Evolutionary conservation across 2,113 vertebrate species (phyloP).

Genomic region (Pygathrix nemaeus): DNA sequence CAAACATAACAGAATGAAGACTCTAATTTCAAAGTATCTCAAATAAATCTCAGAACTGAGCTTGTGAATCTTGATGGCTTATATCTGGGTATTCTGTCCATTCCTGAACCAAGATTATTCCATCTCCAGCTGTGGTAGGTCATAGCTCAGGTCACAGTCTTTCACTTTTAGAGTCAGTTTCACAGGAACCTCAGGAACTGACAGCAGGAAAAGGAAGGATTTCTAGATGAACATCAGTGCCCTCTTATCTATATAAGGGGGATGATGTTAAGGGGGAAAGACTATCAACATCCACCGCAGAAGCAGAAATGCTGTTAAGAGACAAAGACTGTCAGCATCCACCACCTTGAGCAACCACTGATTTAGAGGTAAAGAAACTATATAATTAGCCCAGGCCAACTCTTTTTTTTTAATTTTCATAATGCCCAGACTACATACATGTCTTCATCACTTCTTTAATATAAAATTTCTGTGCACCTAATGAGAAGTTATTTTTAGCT

Average conservation of each 20-base stretch:
- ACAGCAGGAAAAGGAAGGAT: not conserved
- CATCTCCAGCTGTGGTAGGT: not conserved
- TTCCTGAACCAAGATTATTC: not conserved
- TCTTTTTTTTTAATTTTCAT: not conserved
- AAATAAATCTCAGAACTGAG: not conserved
- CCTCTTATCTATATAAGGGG: not conserved
- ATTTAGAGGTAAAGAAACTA: not conserved
- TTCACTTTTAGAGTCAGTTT: not conserved
- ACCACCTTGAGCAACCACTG: not conserved
- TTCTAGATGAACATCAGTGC: not conserved
- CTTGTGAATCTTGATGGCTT: not conserved
- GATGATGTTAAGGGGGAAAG: not conserved
- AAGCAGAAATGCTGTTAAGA: not conserved
- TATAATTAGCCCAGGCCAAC: not conserved
- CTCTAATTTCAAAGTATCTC: not conserved
- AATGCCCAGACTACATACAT: not conserved
- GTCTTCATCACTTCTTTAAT: not conserved
- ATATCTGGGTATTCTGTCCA: not conserved
- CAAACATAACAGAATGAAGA: not conserved
- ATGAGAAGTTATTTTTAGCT: not conserved
- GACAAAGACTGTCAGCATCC: not conserved
- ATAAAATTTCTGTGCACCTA: not conserved
- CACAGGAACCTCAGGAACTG: not conserved
- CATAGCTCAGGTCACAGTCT: not conserved
- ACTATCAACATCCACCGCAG: not conserved